phyloP scores from a whole-genome alignment of 2,888 invertebrate genomes.

The Smittia aterrima region DNA sequence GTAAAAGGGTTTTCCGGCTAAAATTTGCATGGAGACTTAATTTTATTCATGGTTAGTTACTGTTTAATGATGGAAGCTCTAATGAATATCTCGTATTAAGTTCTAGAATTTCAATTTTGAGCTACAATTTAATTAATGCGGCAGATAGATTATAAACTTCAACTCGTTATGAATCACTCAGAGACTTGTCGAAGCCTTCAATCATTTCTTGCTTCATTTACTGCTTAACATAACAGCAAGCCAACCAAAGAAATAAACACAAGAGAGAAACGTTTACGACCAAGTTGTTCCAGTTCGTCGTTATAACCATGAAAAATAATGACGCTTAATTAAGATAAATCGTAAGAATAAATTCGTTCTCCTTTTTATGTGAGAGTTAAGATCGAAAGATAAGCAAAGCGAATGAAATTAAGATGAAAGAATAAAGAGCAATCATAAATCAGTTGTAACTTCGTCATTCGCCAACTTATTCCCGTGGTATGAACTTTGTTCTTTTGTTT shows the following conservation, averaged over 20 bases:
- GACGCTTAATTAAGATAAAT: slow-evolving; percentile 13
- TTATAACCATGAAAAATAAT: not conserved
- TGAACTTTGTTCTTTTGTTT: not conserved
- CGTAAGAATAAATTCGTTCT: not conserved
- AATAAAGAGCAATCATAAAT: not conserved
- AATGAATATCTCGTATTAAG: not conserved
- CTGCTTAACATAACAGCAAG: not conserved
- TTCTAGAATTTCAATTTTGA: not conserved
- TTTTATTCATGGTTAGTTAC: not conserved
- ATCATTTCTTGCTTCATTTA: not conserved
- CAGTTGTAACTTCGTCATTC: too few species aligned
- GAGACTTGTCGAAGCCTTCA: not conserved
- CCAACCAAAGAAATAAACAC: not conserved
- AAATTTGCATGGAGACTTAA: not conserved
- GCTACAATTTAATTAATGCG: not conserved
- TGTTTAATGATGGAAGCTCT: not conserved
- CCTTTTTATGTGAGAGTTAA: slow-evolving; percentile 7
- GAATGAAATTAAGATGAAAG: not conserved
- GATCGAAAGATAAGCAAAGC: not conserved
- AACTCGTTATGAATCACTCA: not conserved
- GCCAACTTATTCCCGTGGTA: too few species aligned
- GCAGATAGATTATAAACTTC: not conserved
- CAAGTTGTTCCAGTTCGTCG: not conserved
- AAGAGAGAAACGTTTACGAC: not conserved
- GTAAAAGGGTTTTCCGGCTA: not conserved